Evolutionary conservation across 2,113 vertebrate genomes (phyloP).

Genomic region (Calypte anna): DNA sequence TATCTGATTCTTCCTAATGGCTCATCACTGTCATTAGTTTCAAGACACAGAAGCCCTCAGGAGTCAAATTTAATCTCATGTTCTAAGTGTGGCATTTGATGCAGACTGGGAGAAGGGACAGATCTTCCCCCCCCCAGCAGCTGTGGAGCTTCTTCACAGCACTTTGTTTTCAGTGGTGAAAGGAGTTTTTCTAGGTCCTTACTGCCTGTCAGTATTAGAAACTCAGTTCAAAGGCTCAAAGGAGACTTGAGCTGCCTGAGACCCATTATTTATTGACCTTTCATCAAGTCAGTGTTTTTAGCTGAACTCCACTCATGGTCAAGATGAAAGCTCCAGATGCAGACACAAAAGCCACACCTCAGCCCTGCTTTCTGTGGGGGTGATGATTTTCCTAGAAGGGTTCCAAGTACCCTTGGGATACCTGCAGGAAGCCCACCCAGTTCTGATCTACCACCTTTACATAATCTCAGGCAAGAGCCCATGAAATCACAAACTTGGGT

Average conservation of each 20-base stretch:
- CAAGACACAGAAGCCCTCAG: background rate
- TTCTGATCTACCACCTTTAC: background rate
- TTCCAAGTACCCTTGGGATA: background rate
- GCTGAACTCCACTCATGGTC: background rate
- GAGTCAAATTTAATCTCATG: background rate
- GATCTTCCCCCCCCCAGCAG: background rate
- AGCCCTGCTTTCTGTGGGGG: background rate
- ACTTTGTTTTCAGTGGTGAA: background rate
- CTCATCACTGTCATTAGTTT: background rate
- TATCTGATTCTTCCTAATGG: background rate
- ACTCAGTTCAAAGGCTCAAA: background rate
- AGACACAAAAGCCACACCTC: background rate
- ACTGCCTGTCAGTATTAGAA: background rate
- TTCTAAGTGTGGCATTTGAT: background rate
- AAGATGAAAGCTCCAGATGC: background rate
- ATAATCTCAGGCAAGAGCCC: background rate
- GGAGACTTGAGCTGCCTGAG: background rate
- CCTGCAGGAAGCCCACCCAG: background rate
- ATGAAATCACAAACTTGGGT: background rate
- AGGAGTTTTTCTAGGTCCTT: background rate
- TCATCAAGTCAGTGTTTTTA: background rate
- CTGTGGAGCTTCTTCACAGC: background rate
- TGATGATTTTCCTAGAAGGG: background rate
- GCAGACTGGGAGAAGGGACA: background rate
- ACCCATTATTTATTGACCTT: background rate